Evolutionary conservation across 1,140 invertebrate species (phyloP).

Genomic region (Mamestra configurata): DNA sequence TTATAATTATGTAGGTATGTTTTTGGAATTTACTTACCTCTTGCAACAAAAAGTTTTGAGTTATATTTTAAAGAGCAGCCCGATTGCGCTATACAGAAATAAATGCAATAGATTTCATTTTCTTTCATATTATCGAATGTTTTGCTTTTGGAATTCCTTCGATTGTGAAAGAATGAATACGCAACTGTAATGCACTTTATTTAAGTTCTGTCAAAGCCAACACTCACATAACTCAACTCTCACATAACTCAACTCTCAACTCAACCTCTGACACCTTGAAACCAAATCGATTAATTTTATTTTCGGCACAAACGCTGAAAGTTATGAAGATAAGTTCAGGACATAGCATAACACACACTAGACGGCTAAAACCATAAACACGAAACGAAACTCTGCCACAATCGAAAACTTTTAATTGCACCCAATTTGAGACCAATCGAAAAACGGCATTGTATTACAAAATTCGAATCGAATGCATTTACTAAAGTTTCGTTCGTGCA

Average conservation of each 20-base stretch:
- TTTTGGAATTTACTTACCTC: no score
- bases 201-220: background rate
- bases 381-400: constrained; percentile 55
- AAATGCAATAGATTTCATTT: no score
- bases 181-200: no score
- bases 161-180: no score
- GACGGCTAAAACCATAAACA: constrained; percentile 52
- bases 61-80: no score
- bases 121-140: no score
- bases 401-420: constrained; percentile 78
- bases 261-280: background rate
- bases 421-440: constrained; percentile 71
- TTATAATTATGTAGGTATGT: no score
- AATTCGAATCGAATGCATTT: constrained; percentile 63
- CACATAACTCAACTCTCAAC: no score
- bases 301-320: background rate
- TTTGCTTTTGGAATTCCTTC: no score
- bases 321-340: background rate
- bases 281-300: background rate
- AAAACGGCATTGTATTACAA: constrained; percentile 70
- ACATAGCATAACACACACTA: background rate
- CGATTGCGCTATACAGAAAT: no score
- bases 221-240: background rate
- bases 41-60: no score
- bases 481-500: constrained; percentile 65